Percentiles rank a stretch among this genome's conserved stretches.
Conservation (phyloP, 2,888 invertebrate species). For the Leucania comma region DNA sequence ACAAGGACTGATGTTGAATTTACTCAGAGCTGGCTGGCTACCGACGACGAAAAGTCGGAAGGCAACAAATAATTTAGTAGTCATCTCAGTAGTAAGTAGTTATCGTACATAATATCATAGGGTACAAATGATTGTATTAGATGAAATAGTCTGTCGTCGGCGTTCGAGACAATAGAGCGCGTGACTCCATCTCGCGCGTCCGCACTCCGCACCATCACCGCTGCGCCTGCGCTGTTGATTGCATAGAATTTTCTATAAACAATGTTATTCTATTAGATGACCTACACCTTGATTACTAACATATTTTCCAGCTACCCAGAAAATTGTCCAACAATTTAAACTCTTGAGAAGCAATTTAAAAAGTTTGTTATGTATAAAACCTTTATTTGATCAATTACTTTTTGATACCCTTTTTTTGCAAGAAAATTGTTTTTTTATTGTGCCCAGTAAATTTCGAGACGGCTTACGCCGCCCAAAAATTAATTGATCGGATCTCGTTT, state of each 20-base stretch:
- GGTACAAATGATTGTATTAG: slow-evolving; percentile 71
- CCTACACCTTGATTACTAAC: slow-evolving; percentile 68
- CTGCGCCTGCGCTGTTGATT: slow-evolving; percentile 68
- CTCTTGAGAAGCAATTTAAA: slow-evolving; percentile 67
- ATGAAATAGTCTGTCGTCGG: slow-evolving; percentile 74
- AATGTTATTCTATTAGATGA: slow-evolving; percentile 73
- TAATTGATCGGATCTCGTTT: slow-evolving; percentile 91
- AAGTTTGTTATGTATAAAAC: slow-evolving; percentile 72
- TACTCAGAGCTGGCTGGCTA: not conserved
- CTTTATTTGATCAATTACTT: slow-evolving; percentile 85
- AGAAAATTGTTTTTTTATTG: slow-evolving; percentile 84
- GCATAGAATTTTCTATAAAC: slow-evolving; percentile 74
- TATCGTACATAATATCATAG: slow-evolving; percentile 64
- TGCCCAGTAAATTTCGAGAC: slow-evolving; percentile 86
- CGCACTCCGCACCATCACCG: slow-evolving; percentile 59
- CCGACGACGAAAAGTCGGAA: not conserved
- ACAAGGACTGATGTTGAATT: not conserved
- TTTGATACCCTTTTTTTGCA: slow-evolving; percentile 82
- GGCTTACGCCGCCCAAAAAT: slow-evolving; percentile 89
- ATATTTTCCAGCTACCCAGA: slow-evolving; percentile 70
- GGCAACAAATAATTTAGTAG: slow-evolving; percentile 62
- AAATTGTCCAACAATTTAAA: slow-evolving; percentile 68
- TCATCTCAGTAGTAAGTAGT: slow-evolving; percentile 73
- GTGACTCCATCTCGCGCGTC: slow-evolving; percentile 79
- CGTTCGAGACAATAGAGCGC: slow-evolving; percentile 78